These are phyloP conservation scores for Genyomyrus donnyi DNA, from an alignment of 2,113 vertebrate species.

Conservation along the genomic window DNA sequence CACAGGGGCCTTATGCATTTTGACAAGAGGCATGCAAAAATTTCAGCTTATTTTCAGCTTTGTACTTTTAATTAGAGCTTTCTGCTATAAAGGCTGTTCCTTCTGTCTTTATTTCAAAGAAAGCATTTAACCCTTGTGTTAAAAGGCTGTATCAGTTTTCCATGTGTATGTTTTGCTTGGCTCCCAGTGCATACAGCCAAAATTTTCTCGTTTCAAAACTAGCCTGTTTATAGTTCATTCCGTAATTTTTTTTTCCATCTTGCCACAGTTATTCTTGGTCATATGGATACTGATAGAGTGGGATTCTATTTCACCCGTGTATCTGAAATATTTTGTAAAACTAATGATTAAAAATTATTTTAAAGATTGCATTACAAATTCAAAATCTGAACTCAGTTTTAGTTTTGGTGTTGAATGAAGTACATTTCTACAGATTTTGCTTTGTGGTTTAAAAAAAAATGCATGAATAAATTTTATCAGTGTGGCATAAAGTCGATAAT, in stretches of 20 bases:
- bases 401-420: background rate
- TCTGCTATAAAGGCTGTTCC: constrained; percentile 10
- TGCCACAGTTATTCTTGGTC: constrained; percentile 10
- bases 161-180: constrained; percentile 31
- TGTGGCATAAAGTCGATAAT: background rate
- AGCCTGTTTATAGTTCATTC: constrained; percentile 32
- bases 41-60: constrained; percentile 14
- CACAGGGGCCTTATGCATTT: constrained; percentile 8
- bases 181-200: constrained; percentile 14
- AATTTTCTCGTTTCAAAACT: constrained; percentile 25
- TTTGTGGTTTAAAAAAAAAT: background rate
- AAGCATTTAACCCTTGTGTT: constrained; percentile 17
- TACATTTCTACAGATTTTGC: background rate
- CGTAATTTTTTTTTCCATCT: constrained; percentile 6
- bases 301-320: background rate
- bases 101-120: constrained; percentile 20
- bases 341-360: background rate
- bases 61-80: constrained; percentile 23
- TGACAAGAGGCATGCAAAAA: constrained; percentile 18
- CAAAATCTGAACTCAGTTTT: background rate
- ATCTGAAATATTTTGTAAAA: constrained; percentile 21
- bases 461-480: background rate
- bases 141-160: constrained; percentile 32
- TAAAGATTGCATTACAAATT: background rate
- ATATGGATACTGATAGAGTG: background rate